Percentiles rank a stretch among this genome's conserved stretches.
Evolutionary conservation across 2,797 vertebrate genomes (phyloP).

Genomic region (Sebastes matsubarae): DNA sequence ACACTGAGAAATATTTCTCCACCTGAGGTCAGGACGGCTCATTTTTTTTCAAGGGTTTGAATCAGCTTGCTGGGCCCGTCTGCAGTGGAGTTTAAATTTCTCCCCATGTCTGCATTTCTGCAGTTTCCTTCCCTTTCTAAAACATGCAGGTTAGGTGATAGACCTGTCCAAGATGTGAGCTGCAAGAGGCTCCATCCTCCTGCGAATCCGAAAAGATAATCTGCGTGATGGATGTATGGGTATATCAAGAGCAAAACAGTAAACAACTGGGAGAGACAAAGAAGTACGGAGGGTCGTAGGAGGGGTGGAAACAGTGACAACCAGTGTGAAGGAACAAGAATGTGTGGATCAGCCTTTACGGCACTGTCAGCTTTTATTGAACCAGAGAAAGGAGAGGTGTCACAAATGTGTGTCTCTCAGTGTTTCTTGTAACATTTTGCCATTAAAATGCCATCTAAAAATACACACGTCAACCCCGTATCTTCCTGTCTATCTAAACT

Average conservation of each 20-base stretch:
- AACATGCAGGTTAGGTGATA: background rate
- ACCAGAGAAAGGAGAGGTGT: constrained; percentile 29
- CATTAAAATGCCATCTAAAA: constrained; percentile 16
- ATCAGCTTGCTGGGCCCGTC: background rate
- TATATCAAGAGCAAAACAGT: background rate
- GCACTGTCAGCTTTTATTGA: constrained; percentile 36
- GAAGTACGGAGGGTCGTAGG: background rate
- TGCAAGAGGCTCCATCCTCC: background rate
- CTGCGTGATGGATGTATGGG: background rate
- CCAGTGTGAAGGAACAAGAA: constrained; percentile 31
- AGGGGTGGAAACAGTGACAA: constrained; percentile 17
- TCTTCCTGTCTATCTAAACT: background rate
- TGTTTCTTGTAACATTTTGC: constrained; percentile 1
- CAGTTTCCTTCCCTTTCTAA: background rate
- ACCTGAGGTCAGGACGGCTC: background rate
- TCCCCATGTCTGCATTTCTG: background rate
- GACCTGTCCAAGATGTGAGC: background rate
- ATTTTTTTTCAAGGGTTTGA: background rate
- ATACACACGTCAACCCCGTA: background rate
- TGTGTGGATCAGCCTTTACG: constrained; percentile 12
- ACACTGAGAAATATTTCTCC: constrained; percentile 5
- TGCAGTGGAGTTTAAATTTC: background rate
- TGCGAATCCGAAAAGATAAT: background rate
- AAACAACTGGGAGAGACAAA: constrained; percentile 17
- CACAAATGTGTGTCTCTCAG: constrained; percentile 5